phyloP scores from a whole-genome alignment of 2,888 invertebrate species.

The Aricia artaxerxes region DNA sequence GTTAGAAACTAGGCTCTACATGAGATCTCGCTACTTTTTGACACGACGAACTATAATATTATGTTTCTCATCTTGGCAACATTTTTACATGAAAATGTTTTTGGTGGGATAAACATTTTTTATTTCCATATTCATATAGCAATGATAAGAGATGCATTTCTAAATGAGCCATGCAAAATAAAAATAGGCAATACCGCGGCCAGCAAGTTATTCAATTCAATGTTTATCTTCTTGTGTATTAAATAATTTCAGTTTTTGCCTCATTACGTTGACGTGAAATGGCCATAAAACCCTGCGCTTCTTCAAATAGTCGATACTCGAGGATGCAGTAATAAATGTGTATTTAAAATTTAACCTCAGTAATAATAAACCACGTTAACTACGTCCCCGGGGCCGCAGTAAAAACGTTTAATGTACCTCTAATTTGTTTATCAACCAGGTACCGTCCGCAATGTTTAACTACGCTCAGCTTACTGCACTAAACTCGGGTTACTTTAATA shows the following conservation, averaged over 20 bases:
- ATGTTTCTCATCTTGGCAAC: no score
- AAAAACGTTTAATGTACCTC: constrained; percentile 20
- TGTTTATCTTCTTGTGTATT: no score
- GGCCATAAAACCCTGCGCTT: background rate
- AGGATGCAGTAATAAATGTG: background rate
- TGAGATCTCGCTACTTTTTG: no score
- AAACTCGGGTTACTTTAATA: constrained; percentile 3
- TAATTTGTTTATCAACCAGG: constrained; percentile 26
- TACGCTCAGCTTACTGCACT: background rate
- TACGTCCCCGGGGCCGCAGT: constrained; percentile 20
- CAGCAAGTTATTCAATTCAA: no score
- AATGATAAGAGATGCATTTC: no score
- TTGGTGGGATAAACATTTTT: no score
- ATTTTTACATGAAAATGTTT: no score
- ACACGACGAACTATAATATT: no score
- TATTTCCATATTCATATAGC: no score
- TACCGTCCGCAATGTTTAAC: constrained; percentile 6
- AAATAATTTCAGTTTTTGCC: background rate
- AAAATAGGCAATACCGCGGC: no score
- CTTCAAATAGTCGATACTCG: background rate
- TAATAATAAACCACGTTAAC: background rate
- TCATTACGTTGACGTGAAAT: background rate
- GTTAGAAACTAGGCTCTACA: no score
- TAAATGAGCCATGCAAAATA: no score
- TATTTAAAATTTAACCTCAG: background rate